phyloP scores from a whole-genome alignment of 2,888 invertebrate species.

The Amphipoea oculea region DNA sequence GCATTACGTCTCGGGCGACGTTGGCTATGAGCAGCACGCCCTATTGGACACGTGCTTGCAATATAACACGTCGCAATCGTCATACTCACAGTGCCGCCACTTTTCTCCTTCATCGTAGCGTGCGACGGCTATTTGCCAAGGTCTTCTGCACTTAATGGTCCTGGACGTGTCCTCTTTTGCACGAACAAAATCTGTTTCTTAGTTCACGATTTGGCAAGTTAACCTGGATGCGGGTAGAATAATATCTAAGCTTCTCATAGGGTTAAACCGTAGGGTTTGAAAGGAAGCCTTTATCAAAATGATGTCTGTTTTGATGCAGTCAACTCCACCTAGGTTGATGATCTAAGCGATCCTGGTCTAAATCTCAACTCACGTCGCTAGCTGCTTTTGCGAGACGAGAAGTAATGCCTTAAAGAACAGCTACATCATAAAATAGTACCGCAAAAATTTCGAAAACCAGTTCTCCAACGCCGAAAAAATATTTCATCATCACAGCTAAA shows the following conservation, averaged over 20 bases:
- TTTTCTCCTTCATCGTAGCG: constrained; percentile 37
- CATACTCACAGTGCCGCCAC: constrained; percentile 21
- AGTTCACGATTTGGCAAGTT: not conserved
- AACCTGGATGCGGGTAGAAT: not conserved
- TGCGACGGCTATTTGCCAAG: constrained; percentile 21
- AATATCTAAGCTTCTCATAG: not conserved
- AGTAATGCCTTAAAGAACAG: constrained; percentile 31
- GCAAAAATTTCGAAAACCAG: constrained; percentile 56
- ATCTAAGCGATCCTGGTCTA: not conserved
- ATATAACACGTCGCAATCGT: constrained; percentile 24
- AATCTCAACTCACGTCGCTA: not conserved
- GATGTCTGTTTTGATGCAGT: not conserved
- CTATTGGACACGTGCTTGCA: constrained; percentile 51
- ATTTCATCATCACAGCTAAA: constrained; percentile 52
- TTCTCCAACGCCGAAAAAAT: constrained; percentile 48
- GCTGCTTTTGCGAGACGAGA: constrained; percentile 1
- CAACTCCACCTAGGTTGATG: not conserved
- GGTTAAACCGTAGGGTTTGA: no score
- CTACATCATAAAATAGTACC: constrained; percentile 50
- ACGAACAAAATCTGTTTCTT: not conserved
- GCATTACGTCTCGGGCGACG: constrained; percentile 62
- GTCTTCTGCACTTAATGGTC: constrained; percentile 7
- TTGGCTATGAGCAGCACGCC: constrained; percentile 27
- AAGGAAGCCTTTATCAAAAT: no score
- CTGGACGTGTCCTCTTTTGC: not conserved